Evolutionary conservation across 2,888 invertebrate species (phyloP).

Genomic region (Scelioninae gen. 2): DNA sequence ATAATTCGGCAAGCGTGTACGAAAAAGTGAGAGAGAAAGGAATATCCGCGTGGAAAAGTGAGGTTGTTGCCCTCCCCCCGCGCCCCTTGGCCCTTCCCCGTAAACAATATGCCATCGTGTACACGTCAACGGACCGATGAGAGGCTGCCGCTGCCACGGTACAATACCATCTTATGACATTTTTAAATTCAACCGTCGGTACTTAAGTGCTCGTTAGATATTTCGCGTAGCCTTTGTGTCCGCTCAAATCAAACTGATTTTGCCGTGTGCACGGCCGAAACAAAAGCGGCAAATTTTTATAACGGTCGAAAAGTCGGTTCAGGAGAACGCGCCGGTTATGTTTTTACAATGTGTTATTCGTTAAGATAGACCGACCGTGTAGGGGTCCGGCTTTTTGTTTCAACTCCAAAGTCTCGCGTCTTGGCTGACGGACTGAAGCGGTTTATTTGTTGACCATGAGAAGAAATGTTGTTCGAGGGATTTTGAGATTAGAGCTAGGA

Average conservation of each 20-base stretch:
- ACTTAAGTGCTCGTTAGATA: constrained; percentile 71
- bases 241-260: constrained; percentile 50
- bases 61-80: constrained; percentile 8
- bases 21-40: constrained; percentile 15
- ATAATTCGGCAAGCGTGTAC: no score
- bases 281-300: constrained; percentile 61
- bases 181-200: constrained; percentile 69
- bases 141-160: constrained; percentile 63
- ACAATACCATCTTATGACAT: constrained; percentile 72
- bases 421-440: not conserved
- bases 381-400: constrained; percentile 35
- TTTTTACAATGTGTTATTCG: constrained; percentile 54
- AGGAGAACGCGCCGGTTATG: constrained; percentile 24
- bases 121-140: constrained; percentile 72
- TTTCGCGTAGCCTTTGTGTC: constrained; percentile 66
- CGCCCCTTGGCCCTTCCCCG: constrained; percentile 64
- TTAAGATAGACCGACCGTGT: constrained; percentile 34
- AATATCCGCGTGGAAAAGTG: constrained; percentile 17
- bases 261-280: constrained; percentile 56
- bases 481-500: constrained; percentile 5
- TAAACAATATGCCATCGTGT: constrained; percentile 73
- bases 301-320: constrained; percentile 61
- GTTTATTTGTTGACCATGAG: constrained; percentile 17
- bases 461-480: constrained; percentile 4
- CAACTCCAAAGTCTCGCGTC: constrained; percentile 14